A percentile compares a stretch with the other conserved stretches of the same genome.
phyloP scores from a whole-genome alignment of 2,888 invertebrate species.

The Ophonus ardosiacus region DNA sequence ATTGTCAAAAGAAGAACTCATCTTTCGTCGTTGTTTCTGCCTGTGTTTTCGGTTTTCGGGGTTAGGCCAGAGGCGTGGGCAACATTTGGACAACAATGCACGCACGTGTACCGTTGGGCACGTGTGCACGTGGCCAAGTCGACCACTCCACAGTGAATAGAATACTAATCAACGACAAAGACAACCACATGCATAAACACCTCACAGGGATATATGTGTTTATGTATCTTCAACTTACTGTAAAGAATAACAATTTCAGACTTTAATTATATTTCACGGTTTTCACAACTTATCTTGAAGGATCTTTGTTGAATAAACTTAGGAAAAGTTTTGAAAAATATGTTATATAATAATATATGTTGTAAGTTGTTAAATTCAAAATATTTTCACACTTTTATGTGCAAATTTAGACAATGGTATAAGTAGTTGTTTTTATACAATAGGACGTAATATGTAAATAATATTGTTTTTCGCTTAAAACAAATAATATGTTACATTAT shows the following conservation, averaged over 20 bases:
- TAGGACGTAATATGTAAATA: no score
- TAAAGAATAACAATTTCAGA: not conserved
- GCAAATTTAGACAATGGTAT: not conserved
- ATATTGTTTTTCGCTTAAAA: no score
- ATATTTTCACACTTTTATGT: not conserved
- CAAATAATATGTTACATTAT: no score
- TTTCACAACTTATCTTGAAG: not conserved
- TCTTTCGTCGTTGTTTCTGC: not conserved
- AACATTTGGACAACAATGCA: slow-evolving; percentile 19
- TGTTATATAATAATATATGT: no score
- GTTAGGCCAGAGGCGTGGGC: not conserved
- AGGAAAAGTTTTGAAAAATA: no score
- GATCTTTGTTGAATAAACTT: no score
- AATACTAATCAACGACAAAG: not conserved
- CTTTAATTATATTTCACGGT: not conserved
- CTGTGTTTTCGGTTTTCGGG: not conserved
- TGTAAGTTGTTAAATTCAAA: not conserved
- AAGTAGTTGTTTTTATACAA: no score
- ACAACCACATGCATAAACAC: not conserved
- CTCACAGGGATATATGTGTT: not conserved
- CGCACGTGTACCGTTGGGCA: slow-evolving; percentile 36
- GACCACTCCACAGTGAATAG: slow-evolving; percentile 18
- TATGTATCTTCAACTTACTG: not conserved
- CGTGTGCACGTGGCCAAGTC: slow-evolving; percentile 9
- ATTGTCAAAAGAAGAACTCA: not conserved